phyloP scores from a whole-genome alignment of 2,113 vertebrate species.

The Holacanthus passer region DNA sequence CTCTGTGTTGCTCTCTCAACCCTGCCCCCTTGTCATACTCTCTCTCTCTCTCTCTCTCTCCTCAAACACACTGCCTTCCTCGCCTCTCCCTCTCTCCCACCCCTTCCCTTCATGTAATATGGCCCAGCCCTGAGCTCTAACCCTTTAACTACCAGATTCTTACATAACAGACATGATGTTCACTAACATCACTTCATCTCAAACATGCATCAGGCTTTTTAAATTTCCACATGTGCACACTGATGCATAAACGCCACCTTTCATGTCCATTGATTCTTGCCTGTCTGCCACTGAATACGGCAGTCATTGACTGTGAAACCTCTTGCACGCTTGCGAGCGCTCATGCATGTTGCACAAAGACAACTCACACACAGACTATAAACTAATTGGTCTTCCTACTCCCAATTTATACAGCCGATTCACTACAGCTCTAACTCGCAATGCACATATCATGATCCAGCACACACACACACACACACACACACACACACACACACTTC shows the following conservation, averaged over 20 bases:
- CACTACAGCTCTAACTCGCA: background rate
- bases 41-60: constrained; percentile 13
- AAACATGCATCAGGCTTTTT: constrained; percentile 4
- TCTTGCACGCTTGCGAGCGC: background rate
- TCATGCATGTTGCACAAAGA: constrained; percentile 23
- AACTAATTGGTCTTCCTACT: constrained; percentile 24
- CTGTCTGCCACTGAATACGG: background rate
- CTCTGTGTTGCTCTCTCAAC: constrained; percentile 38
- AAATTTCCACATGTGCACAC: background rate
- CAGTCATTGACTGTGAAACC: background rate
- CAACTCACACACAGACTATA: background rate
- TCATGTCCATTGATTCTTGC: constrained; percentile 1
- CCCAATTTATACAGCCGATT: background rate
- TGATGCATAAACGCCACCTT: background rate
- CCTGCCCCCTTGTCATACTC: constrained; percentile 20
- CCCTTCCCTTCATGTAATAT: constrained; percentile 50
- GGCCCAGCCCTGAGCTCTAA: constrained; percentile 68
- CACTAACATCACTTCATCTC: constrained; percentile 33
- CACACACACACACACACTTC: background rate
- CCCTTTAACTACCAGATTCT: constrained; percentile 65
- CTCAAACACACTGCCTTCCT: constrained; percentile 22
- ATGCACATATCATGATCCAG: background rate
- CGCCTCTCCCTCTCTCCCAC: constrained; percentile 7
- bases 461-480: background rate
- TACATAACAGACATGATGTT: constrained; percentile 74